Conservation (phyloP, 2,888 invertebrate species). For the Lycophotia porphyrea region DNA sequence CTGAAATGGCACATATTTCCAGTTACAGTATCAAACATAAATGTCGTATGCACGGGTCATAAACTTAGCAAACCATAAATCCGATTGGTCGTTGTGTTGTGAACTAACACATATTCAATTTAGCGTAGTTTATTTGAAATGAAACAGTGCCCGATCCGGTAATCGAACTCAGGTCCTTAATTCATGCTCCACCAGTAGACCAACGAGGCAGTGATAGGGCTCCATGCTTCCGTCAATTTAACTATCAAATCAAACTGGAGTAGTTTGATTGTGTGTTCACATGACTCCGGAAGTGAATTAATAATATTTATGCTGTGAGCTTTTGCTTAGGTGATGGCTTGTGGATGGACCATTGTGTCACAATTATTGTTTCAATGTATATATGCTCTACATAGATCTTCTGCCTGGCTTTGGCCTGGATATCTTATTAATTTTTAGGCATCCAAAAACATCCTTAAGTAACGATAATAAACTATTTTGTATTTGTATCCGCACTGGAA, state of each 20-base stretch:
- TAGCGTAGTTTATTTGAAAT: slow-evolving; percentile 2
- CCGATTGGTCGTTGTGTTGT: slow-evolving; percentile 2
- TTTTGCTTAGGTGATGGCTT: background rate
- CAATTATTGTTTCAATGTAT: slow-evolving; percentile 11
- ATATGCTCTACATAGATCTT: background rate
- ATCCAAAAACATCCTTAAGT: too few species aligned
- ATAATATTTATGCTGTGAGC: slow-evolving; percentile 8
- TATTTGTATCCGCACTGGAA: background rate
- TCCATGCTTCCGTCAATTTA: background rate
- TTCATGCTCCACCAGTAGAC: too few species aligned
- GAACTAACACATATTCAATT: background rate
- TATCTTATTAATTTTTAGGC: background rate
- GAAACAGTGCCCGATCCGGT: background rate
- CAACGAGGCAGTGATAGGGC: background rate
- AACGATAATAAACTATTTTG: background rate
- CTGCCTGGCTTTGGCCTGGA: background rate
- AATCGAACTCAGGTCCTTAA: too few species aligned
- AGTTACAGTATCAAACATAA: slow-evolving; percentile 2
- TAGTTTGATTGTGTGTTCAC: too few species aligned
- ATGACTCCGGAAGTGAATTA: slow-evolving; percentile 2
- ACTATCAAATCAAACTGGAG: background rate
- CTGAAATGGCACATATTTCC: background rate
- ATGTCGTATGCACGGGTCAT: background rate
- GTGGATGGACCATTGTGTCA: slow-evolving; percentile 20
- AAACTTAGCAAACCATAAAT: slow-evolving; percentile 20